phyloP scores from a whole-genome alignment of 2,888 invertebrate genomes.

The Athalia cordata region DNA sequence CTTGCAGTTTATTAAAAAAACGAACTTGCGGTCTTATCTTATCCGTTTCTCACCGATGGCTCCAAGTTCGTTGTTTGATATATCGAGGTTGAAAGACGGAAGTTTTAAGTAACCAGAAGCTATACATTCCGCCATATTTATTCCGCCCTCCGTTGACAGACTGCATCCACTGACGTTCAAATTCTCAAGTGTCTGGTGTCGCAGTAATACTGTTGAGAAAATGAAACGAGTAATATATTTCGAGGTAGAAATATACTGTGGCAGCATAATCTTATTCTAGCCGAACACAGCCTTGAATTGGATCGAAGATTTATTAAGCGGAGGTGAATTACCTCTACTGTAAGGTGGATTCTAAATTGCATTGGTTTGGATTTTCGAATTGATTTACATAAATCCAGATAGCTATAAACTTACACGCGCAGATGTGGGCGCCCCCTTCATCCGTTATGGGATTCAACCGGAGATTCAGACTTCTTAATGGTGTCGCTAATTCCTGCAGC shows the following conservation, averaged over 20 bases:
- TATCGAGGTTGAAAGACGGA: constrained; percentile 55
- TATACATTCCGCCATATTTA: constrained; percentile 60
- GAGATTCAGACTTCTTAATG: constrained; percentile 74
- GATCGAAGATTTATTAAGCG: not conserved
- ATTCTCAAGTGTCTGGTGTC: constrained; percentile 57
- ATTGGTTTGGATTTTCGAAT: not conserved
- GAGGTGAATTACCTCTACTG: not conserved
- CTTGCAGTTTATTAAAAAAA: too few relatives aligned
- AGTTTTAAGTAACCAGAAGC: constrained; percentile 56
- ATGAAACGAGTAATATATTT: not conserved
- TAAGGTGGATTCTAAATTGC: not conserved
- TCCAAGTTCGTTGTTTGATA: constrained; percentile 66
- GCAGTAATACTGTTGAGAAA: constrained; percentile 59
- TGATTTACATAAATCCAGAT: not conserved
- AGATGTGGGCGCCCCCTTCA: constrained; percentile 73
- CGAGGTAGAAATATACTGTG: not conserved
- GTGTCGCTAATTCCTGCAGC: constrained; percentile 75
- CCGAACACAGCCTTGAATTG: not conserved
- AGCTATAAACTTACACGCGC: constrained; percentile 59
- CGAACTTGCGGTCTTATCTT: not conserved
- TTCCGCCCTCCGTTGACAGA: constrained; percentile 59
- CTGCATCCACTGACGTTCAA: constrained; percentile 66
- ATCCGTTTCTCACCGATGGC: constrained; percentile 55
- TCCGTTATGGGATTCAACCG: constrained; percentile 79
- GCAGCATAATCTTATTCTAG: not conserved